Evolutionary conservation across 2,797 vertebrate genomes (phyloP), one percentile per base, ranked within the genome.

Genomic region (Hirundo rustica): DNA sequence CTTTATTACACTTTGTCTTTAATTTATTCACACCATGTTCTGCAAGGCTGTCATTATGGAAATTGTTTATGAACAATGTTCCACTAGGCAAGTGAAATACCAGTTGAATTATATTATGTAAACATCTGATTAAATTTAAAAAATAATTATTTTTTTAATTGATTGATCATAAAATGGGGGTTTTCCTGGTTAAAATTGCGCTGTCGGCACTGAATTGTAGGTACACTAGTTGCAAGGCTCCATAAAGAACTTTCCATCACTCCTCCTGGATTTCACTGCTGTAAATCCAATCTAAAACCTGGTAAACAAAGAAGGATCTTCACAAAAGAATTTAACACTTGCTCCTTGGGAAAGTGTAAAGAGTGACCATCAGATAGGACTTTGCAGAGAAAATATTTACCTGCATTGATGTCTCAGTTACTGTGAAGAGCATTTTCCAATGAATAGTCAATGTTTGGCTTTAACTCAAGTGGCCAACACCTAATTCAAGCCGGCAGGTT

Each of bases 391-490:
- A 95, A 95, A 95, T 96, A 97, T 97, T 97, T 95, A 93, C 91
- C 79, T 90, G 85, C 81, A 60, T 0, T 91, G 79, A 87, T 93
- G 91, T 93, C 92, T 92, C 82, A 77, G 89, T 57, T 75, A 84
- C 78, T 50, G 83, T 88, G 91, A 94, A 96, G 93, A 92, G 91
- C 89, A 70, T 96, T 96, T 95, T 92, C 78, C 89, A 94, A 61
- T 89, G 95, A 94, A 94, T 80, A 95, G 89, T 95, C 94, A 96
- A 86, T 95, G 91, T 97, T 96, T 96, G 95, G 93, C 94, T 95
- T 94, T 16, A 96, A 93, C 81, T 93, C 93, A 89, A 96, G 93
- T 71, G 80, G 74, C 83, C 86, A 93, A 91, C 78, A 89, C 64
- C 94, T 96, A 89, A 93, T 97, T 96, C 89, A 85, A 88, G 85